Evolutionary conservation across 1,140 invertebrate species (phyloP).

Genomic region (Euura saliciscinereae): DNA sequence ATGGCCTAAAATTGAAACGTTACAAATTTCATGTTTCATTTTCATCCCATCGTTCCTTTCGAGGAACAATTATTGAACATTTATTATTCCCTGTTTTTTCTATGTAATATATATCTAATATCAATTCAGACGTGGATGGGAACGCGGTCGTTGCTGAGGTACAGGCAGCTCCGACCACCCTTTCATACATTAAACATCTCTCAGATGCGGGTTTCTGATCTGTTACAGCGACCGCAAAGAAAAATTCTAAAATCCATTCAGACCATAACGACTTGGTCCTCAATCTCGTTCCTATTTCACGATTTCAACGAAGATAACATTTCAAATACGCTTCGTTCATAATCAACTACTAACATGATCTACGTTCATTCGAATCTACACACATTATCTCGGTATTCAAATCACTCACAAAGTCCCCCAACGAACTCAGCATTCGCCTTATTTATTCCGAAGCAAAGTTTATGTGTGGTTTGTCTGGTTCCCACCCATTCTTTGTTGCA

Average conservation of each 20-base stretch:
- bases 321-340: not conserved
- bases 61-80: not conserved
- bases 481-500: slow-evolving; percentile 66
- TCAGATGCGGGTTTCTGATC: no score
- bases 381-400: slow-evolving; percentile 20
- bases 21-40: not conserved
- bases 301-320: not conserved
- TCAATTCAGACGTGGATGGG: no score
- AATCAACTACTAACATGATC: not conserved
- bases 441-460: slow-evolving; percentile 17
- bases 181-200: no score
- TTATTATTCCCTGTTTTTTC: not conserved
- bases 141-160: no score
- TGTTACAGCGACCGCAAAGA: no score
- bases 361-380: not conserved
- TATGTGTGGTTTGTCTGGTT: slow-evolving; percentile 50
- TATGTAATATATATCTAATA: not conserved
- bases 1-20: slow-evolving; percentile 41
- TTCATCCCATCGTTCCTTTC: not conserved
- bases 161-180: no score
- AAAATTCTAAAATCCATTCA: not conserved
- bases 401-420: not conserved
- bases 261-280: not conserved
- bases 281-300: not conserved
- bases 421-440: not conserved